Conservation (phyloP, 2,888 invertebrate species). For the Phyllotreta cruciferae region DNA sequence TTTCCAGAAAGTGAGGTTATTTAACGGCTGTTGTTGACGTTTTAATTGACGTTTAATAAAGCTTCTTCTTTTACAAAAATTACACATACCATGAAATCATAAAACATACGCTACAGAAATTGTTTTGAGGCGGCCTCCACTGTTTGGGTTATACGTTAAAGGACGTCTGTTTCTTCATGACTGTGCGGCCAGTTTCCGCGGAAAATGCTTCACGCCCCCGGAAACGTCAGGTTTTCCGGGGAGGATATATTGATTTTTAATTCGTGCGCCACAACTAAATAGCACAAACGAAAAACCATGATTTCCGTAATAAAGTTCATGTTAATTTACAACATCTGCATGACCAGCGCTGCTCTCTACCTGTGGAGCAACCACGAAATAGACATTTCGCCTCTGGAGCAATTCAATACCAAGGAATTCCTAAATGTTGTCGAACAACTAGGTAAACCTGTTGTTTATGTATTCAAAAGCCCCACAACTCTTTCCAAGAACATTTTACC, state of each 20-base stretch:
- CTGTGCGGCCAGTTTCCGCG: no score
- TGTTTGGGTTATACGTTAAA: no score
- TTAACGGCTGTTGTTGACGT: no score
- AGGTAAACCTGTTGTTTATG: conserved; percentile 50
- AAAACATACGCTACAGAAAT: no score
- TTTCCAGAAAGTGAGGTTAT: no score
- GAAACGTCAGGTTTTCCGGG: conserved; percentile 5
- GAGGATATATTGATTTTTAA: conserved; percentile 12
- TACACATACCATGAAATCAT: no score
- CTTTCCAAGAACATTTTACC: conserved; percentile 49
- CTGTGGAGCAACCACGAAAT: conserved; percentile 52
- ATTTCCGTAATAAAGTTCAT: conserved; percentile 17
- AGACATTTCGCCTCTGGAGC: conserved; percentile 53
- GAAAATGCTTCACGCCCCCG: no score
- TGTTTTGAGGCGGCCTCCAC: no score
- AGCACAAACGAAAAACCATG: conserved; percentile 5
- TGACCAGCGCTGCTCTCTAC: conserved; percentile 45
- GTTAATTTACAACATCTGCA: conserved; percentile 36
- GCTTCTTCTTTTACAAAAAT: no score
- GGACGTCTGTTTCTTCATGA: no score
- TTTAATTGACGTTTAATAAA: no score
- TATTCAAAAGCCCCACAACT: conserved; percentile 49
- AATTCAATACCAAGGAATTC: conserved; percentile 53
- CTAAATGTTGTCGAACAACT: conserved; percentile 48
- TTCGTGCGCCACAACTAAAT: not conserved